phyloP scores from a whole-genome alignment of 2,113 vertebrate species.

The Orcinus orca region DNA sequence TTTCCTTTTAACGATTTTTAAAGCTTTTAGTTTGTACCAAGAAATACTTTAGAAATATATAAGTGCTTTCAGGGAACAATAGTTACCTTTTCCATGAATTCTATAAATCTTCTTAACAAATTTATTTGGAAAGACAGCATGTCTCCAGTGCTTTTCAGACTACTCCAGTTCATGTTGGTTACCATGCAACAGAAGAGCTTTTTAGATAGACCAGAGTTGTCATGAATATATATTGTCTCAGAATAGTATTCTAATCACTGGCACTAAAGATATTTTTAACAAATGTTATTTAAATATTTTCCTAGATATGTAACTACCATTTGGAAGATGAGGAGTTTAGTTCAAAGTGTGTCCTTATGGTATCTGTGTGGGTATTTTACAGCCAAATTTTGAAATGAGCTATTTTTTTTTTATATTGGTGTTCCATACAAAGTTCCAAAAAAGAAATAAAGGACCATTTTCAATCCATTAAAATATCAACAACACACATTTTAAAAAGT shows the following conservation, averaged over 20 bases:
- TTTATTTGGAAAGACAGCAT: not conserved
- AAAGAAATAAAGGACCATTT: not conserved
- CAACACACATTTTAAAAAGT: not conserved
- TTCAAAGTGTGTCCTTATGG: not conserved
- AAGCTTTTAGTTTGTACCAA: not conserved
- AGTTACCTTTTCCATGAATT: not conserved
- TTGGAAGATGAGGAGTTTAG: not conserved
- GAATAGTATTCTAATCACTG: not conserved
- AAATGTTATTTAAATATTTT: not conserved
- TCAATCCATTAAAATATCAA: not conserved
- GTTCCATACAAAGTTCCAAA: not conserved
- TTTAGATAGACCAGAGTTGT: not conserved
- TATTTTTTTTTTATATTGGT: not conserved
- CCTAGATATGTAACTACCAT: not conserved
- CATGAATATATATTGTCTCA: not conserved
- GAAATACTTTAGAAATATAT: not conserved
- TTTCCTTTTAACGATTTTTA: not conserved
- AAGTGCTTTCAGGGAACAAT: not conserved
- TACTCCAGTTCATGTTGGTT: not conserved
- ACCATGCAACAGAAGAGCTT: not conserved
- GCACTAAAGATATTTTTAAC: not conserved
- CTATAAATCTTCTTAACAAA: not conserved
- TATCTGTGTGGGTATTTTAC: not conserved
- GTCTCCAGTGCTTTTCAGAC: not conserved
- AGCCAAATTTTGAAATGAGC: not conserved